Base-by-base conservation (phyloP, 2,888 invertebrate genomes). In the Drosophila algonquin region DNA sequence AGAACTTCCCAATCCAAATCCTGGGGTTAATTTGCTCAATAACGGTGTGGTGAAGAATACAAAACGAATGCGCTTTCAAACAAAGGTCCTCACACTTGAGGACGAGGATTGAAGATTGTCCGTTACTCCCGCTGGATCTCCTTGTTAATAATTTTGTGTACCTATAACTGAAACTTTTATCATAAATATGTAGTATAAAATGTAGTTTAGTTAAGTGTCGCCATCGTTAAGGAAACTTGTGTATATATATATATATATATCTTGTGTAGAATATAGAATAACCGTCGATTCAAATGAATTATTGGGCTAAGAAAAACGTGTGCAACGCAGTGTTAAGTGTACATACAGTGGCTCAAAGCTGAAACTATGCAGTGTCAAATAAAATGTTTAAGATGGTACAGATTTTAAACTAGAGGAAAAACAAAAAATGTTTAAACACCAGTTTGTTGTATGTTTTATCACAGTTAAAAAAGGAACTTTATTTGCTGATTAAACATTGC, bases 51-150 rank as follows among this genome's bases (percentile, higher is more conserved):
- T 92, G 4, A 92, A 92, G 73, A 92, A 92, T 70, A 92, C 91
- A 10, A 92, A 92, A 65, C 89, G 92, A 6, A 92, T 92, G 91
- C 90, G 92, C 60, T 92, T 92, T 73, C 91, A 91, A 73, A 92
- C 92, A 0, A 92, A 90, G 79, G 89, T 90, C 3, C 87, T 92
- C 8, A 82, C 87, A 40, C 73, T 92, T 32, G 91, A 92, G 45
- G 92, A 92, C 60, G 92, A 92, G 67, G 91, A 92, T 67, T 91
- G 79, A 64, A 18, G n/a, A 21, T 16, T 47, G n/a, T n/a, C 9
- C 16, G 10, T 45, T 55, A 55, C 50, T 16, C 10, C 10, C 32
- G 10, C 3, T 44, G 40, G 44, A 44, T 46, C 48, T 59, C 52
- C 55, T 50, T 59, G 50, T 18, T 48, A 46, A 50, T 40, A 40